phyloP scores from a whole-genome alignment of 2,888 invertebrate genomes.

The Macrosiphum euphorbiae region DNA sequence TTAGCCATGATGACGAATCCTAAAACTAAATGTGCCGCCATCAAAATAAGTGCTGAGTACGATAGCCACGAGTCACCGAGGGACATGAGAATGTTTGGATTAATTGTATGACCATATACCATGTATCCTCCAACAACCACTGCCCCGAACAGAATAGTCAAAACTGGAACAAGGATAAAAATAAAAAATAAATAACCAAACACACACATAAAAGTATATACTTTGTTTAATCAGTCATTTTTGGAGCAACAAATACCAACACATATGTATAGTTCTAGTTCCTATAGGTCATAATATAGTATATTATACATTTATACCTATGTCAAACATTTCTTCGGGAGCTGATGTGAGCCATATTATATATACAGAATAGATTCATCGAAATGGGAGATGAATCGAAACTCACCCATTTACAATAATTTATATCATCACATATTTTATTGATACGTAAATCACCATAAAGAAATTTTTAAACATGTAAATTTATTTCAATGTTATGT shows the following conservation, averaged over 20 bases:
- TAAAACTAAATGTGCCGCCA: constrained; percentile 77
- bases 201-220: not conserved
- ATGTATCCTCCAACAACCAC: constrained; percentile 76
- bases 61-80: constrained; percentile 74
- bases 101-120: constrained; percentile 76
- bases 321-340: not conserved
- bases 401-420: no score
- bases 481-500: no score
- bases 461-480: no score
- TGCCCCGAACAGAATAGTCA: constrained; percentile 75
- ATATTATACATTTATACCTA: not conserved
- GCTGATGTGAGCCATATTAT: not conserved
- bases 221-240: not conserved
- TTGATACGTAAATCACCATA: no score
- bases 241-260: not conserved
- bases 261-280: not conserved
- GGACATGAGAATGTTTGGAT: constrained; percentile 76
- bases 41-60: constrained; percentile 75
- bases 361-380: no score
- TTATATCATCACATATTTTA: no score
- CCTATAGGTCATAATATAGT: no score
- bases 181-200: not conserved
- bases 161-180: constrained; percentile 70
- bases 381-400: no score
- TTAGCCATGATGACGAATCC: constrained; percentile 81